Conservation (phyloP, 2,113 vertebrate genomes). For the Pterocles orientalis region DNA sequence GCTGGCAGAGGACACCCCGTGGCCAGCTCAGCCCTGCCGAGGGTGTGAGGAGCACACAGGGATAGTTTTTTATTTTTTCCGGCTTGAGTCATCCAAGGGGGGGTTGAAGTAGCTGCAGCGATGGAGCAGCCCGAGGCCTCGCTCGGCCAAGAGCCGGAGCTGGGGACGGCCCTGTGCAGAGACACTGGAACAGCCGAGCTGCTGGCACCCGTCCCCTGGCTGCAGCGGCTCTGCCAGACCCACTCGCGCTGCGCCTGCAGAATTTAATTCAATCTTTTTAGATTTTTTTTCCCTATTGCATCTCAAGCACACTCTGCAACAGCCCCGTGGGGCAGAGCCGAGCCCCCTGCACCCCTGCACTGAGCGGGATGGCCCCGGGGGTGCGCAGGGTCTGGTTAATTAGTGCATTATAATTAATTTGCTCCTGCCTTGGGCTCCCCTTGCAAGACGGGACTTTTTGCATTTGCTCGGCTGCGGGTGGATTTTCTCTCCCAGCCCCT, state of each 20-base stretch:
- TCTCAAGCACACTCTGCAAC: accelerated
- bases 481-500: not conserved
- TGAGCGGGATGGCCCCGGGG: accelerated
- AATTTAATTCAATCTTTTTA: not conserved
- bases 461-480: not conserved
- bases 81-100: not conserved
- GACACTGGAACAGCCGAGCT: not conserved
- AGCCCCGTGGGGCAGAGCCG: accelerated
- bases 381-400: not conserved
- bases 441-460: not conserved
- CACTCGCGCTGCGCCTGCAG: not conserved
- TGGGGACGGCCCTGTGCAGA: not conserved
- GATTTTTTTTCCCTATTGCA: not conserved
- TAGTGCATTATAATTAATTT: not conserved
- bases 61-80: not conserved
- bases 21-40: not conserved
- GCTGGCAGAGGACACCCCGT: not conserved
- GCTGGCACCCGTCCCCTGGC: not conserved
- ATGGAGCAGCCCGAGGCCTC: not conserved
- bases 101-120: not conserved
- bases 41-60: not conserved
- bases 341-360: not conserved
- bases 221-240: not conserved
- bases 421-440: not conserved
- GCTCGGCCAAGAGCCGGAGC: not conserved